Base-by-base conservation (phyloP, 1,140 invertebrate species). In the Sitophilus oryzae region DNA sequence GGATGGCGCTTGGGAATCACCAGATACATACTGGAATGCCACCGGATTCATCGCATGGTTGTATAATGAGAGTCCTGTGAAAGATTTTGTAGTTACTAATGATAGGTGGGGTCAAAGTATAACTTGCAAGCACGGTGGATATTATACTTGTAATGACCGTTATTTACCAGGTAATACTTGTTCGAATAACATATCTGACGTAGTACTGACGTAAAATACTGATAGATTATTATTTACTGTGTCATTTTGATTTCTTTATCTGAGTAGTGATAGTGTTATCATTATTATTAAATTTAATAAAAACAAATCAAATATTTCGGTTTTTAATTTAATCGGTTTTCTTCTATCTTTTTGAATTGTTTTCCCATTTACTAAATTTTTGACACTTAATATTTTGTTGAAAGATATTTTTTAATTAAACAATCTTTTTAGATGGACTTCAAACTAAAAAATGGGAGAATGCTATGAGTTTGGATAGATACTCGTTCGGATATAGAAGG, bases 21-120 rank as follows among this genome's bases (percentile, higher is more conserved):
- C 78, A 1, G 83, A 87, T 63, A 75, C 76, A 0, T 97, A 97
- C 65, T 98, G 85, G 85, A 80, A 80, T 30, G 83, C 87, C 0
- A 82, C 79, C 57, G 82, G 86, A 59, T 84, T 91, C 62, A 73
- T 98, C 1, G 85, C 93, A 6, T 97, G 93, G 92, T 74, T 98
- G 0, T 98, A 94, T 64, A 97, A 96, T 70, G 84, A 93, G 8
- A 96, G 92, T 70, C 93, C 94, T 1, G 89, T 97, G 0, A 87
- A 85, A 66, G 82, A 94, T 43, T 87, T 81, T 2, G 80, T 97
- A 8, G 90, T 95, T 0, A 84, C 84, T 0, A 94, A 95, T 74
- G 89, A 91, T 68, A 77, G 90, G 62, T 93, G 90, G 90, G 93
- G 93, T 3, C 72, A 64, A 23, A 80, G 79, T 35, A 86, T 82